Base-by-base conservation (phyloP, 2,113 vertebrate genomes). In the Nesoenas mayeri region DNA sequence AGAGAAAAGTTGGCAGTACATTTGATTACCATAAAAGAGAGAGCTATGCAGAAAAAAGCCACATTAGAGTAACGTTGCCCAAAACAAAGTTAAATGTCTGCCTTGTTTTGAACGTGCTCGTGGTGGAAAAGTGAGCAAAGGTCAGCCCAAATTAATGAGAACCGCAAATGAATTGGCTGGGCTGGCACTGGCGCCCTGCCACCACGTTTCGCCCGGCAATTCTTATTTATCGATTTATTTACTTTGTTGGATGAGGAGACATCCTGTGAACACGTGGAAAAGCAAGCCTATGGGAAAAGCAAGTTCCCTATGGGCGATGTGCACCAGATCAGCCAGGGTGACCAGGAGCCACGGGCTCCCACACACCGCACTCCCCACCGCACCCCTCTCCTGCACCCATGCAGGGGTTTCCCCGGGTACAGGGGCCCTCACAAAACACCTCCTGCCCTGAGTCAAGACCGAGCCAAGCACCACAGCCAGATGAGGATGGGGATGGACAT, bases 1-100 rank as follows among this genome's bases (percentile, higher is more conserved):
- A 95, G 95, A 92, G 92, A 98, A 97, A 98, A 97, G 93, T 95
- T 98, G 98, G 98, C 98, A 98, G 98, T 91, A 98, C 97, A 97
- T 97, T 96, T 97, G 96, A 98, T 98, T 98, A 98, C 98, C 98
- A 98, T 97, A 98, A 97, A 98, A 98, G 97, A 98, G 94, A 95
- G 97, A 96, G 93, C 96, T 98, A 93, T 93, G 96, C 89, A 95
- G 94, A 97, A 97, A 98, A 96, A 97, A 98, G 96, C 94, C 97
- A 97, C 97, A 97, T 97, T 97, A 97, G 95, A 97, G 95, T 93
- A 97, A 96, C 85, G 11, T 51, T 95, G 95, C 97, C 96, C 97
- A 95, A 98, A 98, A 97, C 91, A 97, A 97, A 98, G 97, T 97
- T 93, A 97, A 97, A 97, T 88, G 94, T 97, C 97, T 96, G 94